Evolutionary conservation across 2,888 invertebrate species (phyloP).

Genomic region (Ectemnius continuus): DNA sequence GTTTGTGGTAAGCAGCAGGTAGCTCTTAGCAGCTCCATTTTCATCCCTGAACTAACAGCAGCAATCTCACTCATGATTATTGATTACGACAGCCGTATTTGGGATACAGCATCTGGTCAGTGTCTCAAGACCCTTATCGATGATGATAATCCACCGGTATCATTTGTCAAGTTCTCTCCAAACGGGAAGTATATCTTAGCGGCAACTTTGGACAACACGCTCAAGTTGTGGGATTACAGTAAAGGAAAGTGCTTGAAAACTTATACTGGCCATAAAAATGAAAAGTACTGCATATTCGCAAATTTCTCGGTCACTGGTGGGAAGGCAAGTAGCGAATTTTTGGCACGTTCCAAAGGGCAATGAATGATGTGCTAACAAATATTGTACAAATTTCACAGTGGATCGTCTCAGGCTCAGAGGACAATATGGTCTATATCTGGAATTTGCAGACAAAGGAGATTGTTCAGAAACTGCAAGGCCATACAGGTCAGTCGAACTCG

Average conservation of each 20-base stretch:
- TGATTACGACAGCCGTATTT: constrained; percentile 90
- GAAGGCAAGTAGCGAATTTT: constrained; percentile 83
- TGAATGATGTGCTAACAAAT: too few species aligned
- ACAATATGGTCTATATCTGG: constrained; percentile 99
- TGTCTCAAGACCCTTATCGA: constrained; percentile 99
- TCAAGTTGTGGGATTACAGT: constrained; percentile 99
- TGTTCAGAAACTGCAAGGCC: constrained; percentile 97
- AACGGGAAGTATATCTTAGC: constrained; percentile 99
- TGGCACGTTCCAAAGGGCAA: too few species aligned
- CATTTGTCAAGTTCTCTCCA: constrained; percentile 99
- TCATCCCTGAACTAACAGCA: too few species aligned
- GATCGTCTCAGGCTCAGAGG: constrained; percentile 99
- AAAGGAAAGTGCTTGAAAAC: constrained; percentile 99
- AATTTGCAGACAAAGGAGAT: constrained; percentile 99
- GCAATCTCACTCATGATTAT: too few species aligned
- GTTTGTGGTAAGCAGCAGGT: constrained; percentile 87
- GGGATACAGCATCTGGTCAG: constrained; percentile 99
- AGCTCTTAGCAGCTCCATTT: too few species aligned
- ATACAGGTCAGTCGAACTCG: constrained; percentile 85
- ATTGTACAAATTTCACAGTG: constrained; percentile 82
- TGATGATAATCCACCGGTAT: constrained; percentile 99
- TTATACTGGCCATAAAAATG: constrained; percentile 98
- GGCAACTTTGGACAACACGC: constrained; percentile 97
- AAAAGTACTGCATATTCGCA: constrained; percentile 99
- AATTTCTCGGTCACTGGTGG: constrained; percentile 99